Conservation (phyloP, 1,140 invertebrate genomes). For the Trachymyrmex septentrionalis region DNA sequence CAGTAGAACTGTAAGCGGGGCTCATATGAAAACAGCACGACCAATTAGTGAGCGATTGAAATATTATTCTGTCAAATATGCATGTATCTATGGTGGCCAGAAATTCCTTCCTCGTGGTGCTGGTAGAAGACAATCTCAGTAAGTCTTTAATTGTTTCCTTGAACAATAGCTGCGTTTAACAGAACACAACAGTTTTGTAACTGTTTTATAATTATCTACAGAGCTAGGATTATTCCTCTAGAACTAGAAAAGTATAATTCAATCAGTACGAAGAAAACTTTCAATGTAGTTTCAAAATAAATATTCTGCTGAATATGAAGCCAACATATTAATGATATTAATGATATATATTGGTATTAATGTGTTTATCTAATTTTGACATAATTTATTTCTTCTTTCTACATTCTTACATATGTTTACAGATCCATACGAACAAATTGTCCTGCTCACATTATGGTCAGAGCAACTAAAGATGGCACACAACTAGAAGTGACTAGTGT, state of each 20-base stretch:
- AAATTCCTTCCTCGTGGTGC: constrained; percentile 84
- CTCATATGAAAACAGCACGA: constrained; percentile 85
- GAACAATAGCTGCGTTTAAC: too few species aligned
- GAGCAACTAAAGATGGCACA: constrained; percentile 85
- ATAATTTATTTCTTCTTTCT: constrained; percentile 18
- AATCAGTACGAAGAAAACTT: too few species aligned
- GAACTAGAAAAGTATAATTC: too few species aligned
- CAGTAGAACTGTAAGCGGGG: constrained; percentile 85
- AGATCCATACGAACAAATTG: constrained; percentile 86
- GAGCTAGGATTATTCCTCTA: too few species aligned
- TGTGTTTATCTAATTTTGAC: neutral
- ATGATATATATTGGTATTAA: neutral
- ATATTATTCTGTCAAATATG: constrained; percentile 86
- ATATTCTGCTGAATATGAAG: too few species aligned
- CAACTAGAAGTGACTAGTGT: constrained; percentile 86
- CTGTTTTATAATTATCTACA: too few species aligned
- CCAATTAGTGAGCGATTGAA: constrained; percentile 84
- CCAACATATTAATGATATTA: neutral
- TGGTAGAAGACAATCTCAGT: constrained; percentile 84
- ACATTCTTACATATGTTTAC: constrained; percentile 44
- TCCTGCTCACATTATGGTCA: constrained; percentile 85
- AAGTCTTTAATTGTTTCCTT: constrained; percentile 60
- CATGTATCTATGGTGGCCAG: constrained; percentile 86
- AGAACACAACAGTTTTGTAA: too few species aligned
- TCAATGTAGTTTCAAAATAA: too few species aligned